These are phyloP conservation scores for Lycorma delicatula DNA, from an alignment of 1,140 invertebrate species.

Conservation along the genomic window DNA sequence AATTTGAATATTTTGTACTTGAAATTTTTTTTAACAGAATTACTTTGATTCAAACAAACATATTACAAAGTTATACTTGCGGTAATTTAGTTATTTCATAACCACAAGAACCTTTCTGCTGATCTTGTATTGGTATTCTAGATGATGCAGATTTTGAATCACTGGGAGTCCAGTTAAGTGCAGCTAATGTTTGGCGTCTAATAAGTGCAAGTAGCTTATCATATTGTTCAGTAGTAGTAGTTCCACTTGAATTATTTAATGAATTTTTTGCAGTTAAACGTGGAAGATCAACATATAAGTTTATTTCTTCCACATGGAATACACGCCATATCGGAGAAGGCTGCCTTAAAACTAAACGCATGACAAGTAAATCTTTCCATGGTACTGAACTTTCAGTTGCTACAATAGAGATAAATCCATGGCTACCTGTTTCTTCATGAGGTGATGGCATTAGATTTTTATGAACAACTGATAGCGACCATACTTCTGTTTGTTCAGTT, in stretches of 20 bases:
- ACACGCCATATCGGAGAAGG: conserved; percentile 46
- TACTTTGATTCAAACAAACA: too few relatives aligned
- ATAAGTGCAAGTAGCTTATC: conserved; percentile 13
- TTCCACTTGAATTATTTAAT: not conserved
- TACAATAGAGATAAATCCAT: conserved; percentile 40
- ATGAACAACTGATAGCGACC: conserved; percentile 39
- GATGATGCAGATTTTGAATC: not conserved
- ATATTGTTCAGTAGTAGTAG: conserved; percentile 7
- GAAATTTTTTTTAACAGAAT: too few relatives aligned
- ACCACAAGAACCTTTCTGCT: conserved; percentile 3
- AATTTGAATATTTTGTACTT: too few relatives aligned
- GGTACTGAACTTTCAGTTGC: conserved; percentile 38
- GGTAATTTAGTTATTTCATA: conserved; percentile 16
- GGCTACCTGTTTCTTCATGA: conserved; percentile 41
- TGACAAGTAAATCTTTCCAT: conserved; percentile 32
- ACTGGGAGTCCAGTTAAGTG: conserved; percentile 10
- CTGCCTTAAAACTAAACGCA: conserved; percentile 43
- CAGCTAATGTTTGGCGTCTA: conserved; percentile 9
- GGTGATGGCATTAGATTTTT: conserved; percentile 42
- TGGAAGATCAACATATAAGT: conserved; percentile 33
- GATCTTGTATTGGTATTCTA: too few relatives aligned
- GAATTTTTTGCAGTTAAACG: not conserved
- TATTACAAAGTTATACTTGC: too few relatives aligned
- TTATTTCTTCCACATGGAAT: conserved; percentile 44
- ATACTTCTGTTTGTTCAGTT: conserved; percentile 19